Conservation (phyloP, 2,797 vertebrate species). For the Huso huso region DNA sequence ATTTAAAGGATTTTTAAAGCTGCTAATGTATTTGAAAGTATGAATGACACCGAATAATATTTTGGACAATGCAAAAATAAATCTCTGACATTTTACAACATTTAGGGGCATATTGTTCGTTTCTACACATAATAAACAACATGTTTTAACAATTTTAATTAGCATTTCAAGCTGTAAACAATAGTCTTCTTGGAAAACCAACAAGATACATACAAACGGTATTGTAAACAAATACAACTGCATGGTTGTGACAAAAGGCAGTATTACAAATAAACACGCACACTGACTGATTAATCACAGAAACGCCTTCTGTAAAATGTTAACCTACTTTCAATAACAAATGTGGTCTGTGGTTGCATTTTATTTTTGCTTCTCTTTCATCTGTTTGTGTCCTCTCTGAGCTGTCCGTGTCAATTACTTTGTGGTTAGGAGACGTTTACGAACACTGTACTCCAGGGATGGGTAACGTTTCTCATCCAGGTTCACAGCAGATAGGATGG, state of each 20-base stretch:
- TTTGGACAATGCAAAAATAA: too few relatives aligned
- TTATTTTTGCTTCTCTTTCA: constrained; percentile 58
- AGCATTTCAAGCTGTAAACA: too few relatives aligned
- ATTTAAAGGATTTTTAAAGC: too few relatives aligned
- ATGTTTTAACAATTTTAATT: too few relatives aligned
- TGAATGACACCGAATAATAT: too few relatives aligned
- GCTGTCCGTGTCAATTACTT: constrained; percentile 42
- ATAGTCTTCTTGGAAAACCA: too few relatives aligned
- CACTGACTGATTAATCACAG: constrained; percentile 55
- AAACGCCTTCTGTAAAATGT: constrained; percentile 44
- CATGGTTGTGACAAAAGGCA: constrained; percentile 58
- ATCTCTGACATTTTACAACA: too few relatives aligned
- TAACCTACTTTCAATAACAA: constrained; percentile 55
- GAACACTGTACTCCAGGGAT: constrained; percentile 12
- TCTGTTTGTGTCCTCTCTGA: constrained; percentile 39
- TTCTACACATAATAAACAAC: too few relatives aligned
- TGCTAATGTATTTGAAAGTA: too few relatives aligned
- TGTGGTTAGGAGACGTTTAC: constrained; percentile 35
- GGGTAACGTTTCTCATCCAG: not conserved
- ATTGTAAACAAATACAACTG: constrained; percentile 17
- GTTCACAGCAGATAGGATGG: not conserved
- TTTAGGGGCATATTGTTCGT: too few relatives aligned
- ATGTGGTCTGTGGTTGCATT: constrained; percentile 55
- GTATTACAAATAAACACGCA: constrained; percentile 50
- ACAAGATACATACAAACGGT: too few relatives aligned